Conservation (phyloP, 2,113 vertebrate genomes). For the Cairina moschata region DNA sequence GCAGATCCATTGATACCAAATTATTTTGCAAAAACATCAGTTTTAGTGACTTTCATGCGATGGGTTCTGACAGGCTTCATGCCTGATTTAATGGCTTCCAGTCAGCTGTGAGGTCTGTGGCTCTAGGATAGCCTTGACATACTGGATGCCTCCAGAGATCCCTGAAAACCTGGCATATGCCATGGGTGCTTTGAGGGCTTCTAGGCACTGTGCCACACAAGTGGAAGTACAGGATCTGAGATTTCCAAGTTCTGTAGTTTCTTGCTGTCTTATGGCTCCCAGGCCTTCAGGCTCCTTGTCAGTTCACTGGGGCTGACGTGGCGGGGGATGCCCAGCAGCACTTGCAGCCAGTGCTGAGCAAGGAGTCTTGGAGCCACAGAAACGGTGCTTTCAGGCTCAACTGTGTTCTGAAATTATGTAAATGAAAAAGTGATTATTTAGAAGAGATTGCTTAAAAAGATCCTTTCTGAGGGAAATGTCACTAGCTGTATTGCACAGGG, state of each 20-base stretch:
- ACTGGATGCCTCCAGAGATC: constrained; percentile 4
- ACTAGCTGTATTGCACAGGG: not conserved
- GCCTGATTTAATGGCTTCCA: constrained; percentile 30
- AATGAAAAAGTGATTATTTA: not conserved
- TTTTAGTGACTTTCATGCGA: constrained; percentile 1
- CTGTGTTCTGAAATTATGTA: not conserved
- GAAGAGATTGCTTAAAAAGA: not conserved
- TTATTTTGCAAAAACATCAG: constrained; percentile 1
- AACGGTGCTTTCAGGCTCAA: not conserved
- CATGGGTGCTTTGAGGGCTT: not conserved
- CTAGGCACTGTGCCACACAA: not conserved
- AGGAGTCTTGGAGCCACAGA: not conserved
- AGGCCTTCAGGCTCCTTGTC: not conserved
- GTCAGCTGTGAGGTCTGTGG: not conserved
- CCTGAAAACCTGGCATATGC: not conserved
- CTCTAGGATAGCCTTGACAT: not conserved
- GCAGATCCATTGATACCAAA: constrained; percentile 28
- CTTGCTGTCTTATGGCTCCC: not conserved
- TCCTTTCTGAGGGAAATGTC: not conserved
- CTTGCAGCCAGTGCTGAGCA: not conserved
- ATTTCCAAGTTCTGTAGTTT: not conserved
- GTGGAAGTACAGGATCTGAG: not conserved
- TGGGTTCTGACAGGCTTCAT: constrained; percentile 50
- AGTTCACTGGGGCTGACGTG: not conserved
- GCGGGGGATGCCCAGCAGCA: not conserved